Base-by-base conservation (phyloP, 2,113 vertebrate genomes). In the Ceyx cyanopectus region DNA sequence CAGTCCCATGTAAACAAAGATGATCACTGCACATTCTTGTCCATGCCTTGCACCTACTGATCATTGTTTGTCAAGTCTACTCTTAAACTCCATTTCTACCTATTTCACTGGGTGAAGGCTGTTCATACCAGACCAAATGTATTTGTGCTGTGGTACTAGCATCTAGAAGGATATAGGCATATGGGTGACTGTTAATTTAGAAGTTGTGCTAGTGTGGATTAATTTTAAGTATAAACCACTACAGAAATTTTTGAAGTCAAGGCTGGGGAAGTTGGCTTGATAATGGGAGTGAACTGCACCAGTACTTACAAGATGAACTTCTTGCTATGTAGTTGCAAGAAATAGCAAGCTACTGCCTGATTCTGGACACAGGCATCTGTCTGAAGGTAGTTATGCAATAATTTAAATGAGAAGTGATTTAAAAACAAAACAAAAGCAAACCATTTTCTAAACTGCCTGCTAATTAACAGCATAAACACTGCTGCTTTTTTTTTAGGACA, bases 31-130 rank as follows among this genome's bases (percentile, higher is more conserved):
- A 8, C 15, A 68, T 30, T 11, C 23, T 7, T 21, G 8, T 20
- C 54, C 0, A 0, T n/a, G 26, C 21, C 11, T 30, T 70, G 24
- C 2, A 3, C 19, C 29, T 66, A 37, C 51, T 67, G 34, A 91
- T 16, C 26, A 54, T 40, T 3, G 0, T 41, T 61, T 66, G 18
- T 70, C 29, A 26, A 3, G 3, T 32, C 62, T 46, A 70, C 62
- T 50, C 16, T 34, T 53, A 34, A 72, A 62, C 17, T 79, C 14
- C 5, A 62, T 32, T 70, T 85, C 34, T 66, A n/a, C 16, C 10
- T 37, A 0, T 37, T 62, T 57, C 53, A 24, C 53, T 32, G 34
- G 19, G 8, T 29, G 12, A 79, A 56, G 50, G 16, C 56, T 57
- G 75, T 29, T 45, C 11, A 22, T 69, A 27, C 41, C 43, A 37